Conservation (phyloP, 2,888 invertebrate species). For the Scotopteryx bipunctaria region DNA sequence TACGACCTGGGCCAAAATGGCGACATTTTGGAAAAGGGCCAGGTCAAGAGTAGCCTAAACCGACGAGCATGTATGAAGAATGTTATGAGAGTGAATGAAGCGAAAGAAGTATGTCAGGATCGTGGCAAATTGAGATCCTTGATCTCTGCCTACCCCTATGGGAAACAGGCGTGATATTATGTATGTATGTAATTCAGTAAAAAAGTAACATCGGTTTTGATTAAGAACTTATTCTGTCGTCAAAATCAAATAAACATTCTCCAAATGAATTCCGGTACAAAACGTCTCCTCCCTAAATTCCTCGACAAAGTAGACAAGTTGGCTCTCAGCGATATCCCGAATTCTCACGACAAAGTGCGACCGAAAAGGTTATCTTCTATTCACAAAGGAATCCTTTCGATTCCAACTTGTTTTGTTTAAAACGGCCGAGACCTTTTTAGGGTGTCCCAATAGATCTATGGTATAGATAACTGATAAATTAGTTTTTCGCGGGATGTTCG, state of each 20-base stretch:
- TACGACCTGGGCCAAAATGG: too few species aligned
- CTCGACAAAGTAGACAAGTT: conserved; percentile 18
- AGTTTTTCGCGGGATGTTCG: conserved; percentile 31
- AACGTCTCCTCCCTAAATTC: conserved; percentile 15
- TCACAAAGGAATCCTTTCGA: conserved; percentile 33
- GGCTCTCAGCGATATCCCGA: conserved; percentile 18
- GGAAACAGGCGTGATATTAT: too few species aligned
- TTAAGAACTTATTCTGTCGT: neutral
- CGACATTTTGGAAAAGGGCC: too few species aligned
- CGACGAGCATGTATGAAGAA: too few species aligned
- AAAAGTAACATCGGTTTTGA: neutral
- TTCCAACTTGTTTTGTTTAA: conserved; percentile 42
- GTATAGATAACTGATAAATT: conserved; percentile 43
- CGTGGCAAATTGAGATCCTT: too few species aligned
- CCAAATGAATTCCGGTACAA: conserved; percentile 9
- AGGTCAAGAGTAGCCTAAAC: too few species aligned
- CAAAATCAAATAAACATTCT: conserved; percentile 7
- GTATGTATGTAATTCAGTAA: too few species aligned
- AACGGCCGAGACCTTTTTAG: conserved; percentile 38
- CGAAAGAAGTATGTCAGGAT: too few species aligned
- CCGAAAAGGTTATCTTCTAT: conserved; percentile 29
- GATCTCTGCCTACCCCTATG: too few species aligned
- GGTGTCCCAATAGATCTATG: conserved; percentile 39
- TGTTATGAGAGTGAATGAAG: too few species aligned
- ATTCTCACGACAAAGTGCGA: conserved; percentile 29